Evolutionary conservation across 2,113 vertebrate species (phyloP).

Genomic region (Burhinus oedicnemus): DNA sequence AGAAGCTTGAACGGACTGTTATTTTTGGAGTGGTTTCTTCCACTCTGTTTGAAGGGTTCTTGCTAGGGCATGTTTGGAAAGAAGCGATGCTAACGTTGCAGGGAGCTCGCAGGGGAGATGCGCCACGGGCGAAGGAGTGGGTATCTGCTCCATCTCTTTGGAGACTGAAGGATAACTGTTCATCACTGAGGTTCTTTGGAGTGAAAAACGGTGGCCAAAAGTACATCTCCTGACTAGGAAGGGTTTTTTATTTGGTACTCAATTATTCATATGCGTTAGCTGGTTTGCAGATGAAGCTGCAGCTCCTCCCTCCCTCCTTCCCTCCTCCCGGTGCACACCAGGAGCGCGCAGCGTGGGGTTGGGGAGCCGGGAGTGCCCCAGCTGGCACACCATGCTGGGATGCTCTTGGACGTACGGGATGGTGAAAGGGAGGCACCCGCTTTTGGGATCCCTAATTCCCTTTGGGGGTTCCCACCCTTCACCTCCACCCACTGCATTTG

Average conservation of each 20-base stretch:
- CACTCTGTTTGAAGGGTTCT: background rate
- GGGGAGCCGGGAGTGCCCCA: background rate
- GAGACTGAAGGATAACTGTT: background rate
- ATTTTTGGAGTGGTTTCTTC: background rate
- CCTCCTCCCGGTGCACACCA: slow-evolving; percentile 10
- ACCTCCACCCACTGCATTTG: background rate
- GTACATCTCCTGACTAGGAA: slow-evolving; percentile 43
- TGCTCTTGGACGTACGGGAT: background rate
- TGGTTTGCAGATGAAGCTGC: slow-evolving; percentile 69
- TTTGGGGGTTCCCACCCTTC: background rate
- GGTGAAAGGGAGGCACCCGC: background rate
- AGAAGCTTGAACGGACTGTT: background rate
- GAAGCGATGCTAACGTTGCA: background rate
- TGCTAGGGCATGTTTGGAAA: background rate
- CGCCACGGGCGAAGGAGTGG: background rate
- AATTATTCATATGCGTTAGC: slow-evolving; percentile 75
- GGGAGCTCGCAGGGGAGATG: background rate
- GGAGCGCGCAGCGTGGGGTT: background rate
- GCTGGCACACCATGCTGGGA: background rate
- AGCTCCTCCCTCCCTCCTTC: slow-evolving; percentile 45
- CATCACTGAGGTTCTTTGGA: background rate
- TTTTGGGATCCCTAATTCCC: background rate
- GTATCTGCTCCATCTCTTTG: background rate
- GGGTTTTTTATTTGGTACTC: slow-evolving; percentile 30
- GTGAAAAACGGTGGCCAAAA: background rate